Base-by-base conservation (phyloP, 1,140 invertebrate genomes). In the Melitaea cinxia region DNA sequence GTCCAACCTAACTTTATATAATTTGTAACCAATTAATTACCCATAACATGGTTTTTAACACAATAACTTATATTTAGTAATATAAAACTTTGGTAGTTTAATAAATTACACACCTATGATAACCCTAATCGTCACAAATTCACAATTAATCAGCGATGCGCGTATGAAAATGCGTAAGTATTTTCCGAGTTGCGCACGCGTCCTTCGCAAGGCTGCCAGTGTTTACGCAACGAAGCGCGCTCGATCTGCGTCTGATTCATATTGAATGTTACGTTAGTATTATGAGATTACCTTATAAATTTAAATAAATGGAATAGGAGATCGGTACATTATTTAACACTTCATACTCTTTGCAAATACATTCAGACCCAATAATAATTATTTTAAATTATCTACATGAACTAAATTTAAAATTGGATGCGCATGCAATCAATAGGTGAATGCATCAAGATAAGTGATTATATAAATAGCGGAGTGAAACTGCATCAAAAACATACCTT, bases 151-250 rank as follows among this genome's bases (percentile, higher is more conserved):
- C 58, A 55, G 33, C 65, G 58, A 49, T 42, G 12, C 35, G 65
- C 69, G 65, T 70, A 81, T 73, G 77, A 78, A 80, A 79, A 82
- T 75, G 68, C 64, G 62, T 58, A 53, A 49, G 63, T 70, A 33
- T 56, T 56, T 67, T 66, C 57, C 56, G 23, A 64, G 52, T 60
- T 68, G 73, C 68, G 72, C 75, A 78, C 68, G 69, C 73, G 77
- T 83, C 82, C 84, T 87, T 85, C 74, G 65, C 80, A 83, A 84
- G 81, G 84, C 76, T 82, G 78, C 80, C 75, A 78, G 65, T n/a
- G 26, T 56, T 81, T 79, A 68, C 72, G 73, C 60, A 67, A 68
- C 28, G 39, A 55, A 42, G 28, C 15, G 33, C 37, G 64, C 62
- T 53, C 56, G 30, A 15, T n/a, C 21, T 58, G 30, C 54, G 14